Evolutionary conservation across 1,140 invertebrate genomes (phyloP), one percentile per base, ranked within the genome.

Genomic region (Vanessa tameamea): DNA sequence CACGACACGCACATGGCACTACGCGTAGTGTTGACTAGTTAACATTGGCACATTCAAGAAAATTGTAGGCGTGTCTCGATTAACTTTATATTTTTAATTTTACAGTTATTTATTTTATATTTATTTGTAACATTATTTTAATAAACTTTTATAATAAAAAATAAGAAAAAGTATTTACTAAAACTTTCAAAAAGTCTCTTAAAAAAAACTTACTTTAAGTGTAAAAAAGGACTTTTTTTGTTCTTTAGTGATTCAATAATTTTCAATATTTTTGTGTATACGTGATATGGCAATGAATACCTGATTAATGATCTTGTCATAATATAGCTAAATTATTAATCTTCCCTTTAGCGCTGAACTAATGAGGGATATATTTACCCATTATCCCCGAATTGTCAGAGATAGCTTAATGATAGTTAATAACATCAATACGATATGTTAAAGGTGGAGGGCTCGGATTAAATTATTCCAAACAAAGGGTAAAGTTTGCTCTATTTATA

Each of bases 1-100:
- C 77, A 81, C 78, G 81, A 75, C 51, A 76, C 79, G 82, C 81
- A 82, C 79, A 78, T 77, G 80, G 76, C 73, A 72, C 51, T 31
- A 69, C 72, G 66, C 50, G 72, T 63, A 68, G 65, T 69, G 57
- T 59, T 59, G 31, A 64, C 72, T 16, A 50, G 51, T 47, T 50
- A 73, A 70, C 65, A 69, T 66, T 48, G 43, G 37, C 51, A 14
- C 20, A 59, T 13, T 13, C 11, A 59, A 59, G 55, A 59, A 59
- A 59, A 26, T 11, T 47, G 31, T 61, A 75, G 64, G 67, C 61
- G 73, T 75, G 63, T 66, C 63, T 31, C 26, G 47, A 6, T 64
- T 48, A 15, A 64, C 47, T 9, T 51, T 51, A 51, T 55, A 55
- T 55, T 20, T 55, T 55, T 59, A 59, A 59, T 59, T 59, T 59